Conservation (phyloP, 2,888 invertebrate species). For the Lathronympha strigana region DNA sequence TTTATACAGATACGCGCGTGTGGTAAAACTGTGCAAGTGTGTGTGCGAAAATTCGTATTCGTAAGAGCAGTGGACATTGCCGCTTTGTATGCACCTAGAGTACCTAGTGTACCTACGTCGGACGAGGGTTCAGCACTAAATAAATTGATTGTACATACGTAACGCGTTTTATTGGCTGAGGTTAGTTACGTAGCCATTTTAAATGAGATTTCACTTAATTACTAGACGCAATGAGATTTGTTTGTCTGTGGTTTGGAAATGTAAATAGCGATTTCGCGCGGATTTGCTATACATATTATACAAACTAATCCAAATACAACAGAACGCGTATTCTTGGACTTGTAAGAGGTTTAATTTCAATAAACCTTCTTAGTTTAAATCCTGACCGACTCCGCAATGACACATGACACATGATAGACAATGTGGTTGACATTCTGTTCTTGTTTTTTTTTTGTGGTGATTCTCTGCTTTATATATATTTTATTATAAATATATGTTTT, state of each 20-base stretch:
- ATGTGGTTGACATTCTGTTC: too few relatives aligned
- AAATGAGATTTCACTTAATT: constrained; percentile 55
- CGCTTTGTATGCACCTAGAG: constrained; percentile 68
- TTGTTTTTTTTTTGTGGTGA: too few relatives aligned
- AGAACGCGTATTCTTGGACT: too few relatives aligned
- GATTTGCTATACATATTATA: not conserved
- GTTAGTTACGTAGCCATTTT: constrained; percentile 57
- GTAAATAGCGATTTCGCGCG: not conserved
- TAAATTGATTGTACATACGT: constrained; percentile 64
- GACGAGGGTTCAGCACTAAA: constrained; percentile 60
- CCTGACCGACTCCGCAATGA: too few relatives aligned
- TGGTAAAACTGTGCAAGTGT: constrained; percentile 75
- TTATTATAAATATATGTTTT: too few relatives aligned
- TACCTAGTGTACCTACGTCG: constrained; percentile 47
- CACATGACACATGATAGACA: too few relatives aligned
- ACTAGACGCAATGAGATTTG: constrained; percentile 17
- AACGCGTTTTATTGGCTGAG: constrained; percentile 58
- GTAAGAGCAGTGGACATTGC: constrained; percentile 76
- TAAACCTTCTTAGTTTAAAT: too few relatives aligned
- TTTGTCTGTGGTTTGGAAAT: constrained; percentile 16
- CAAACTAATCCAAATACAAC: not conserved
- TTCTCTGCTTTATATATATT: too few relatives aligned
- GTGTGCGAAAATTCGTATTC: constrained; percentile 80
- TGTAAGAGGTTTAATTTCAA: too few relatives aligned
- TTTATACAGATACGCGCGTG: constrained; percentile 80